Conservation (phyloP, 2,113 vertebrate species). For the Condylura cristata region DNA sequence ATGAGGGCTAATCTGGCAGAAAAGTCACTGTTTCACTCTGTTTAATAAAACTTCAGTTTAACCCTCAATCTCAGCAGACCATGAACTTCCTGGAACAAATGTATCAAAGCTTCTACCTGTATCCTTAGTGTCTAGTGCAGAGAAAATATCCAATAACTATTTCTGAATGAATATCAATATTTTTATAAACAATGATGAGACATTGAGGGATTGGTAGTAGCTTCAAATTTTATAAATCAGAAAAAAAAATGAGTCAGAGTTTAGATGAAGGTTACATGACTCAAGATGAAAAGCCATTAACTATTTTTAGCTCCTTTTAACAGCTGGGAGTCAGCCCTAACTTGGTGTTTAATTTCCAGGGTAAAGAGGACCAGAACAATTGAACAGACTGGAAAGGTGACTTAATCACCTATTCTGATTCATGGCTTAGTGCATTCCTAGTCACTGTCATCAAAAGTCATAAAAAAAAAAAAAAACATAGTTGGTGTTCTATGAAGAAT, state of each 20-base stretch:
- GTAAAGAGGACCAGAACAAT: conserved; percentile 23
- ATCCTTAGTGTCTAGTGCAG: neutral
- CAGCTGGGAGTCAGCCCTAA: conserved; percentile 7
- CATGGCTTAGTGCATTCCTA: neutral
- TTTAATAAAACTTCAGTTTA: neutral
- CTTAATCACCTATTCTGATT: neutral
- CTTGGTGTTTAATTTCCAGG: conserved; percentile 52
- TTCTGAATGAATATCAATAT: conserved; percentile 17
- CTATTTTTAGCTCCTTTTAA: conserved; percentile 65
- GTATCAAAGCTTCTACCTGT: neutral
- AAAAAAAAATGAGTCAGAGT: conserved; percentile 57
- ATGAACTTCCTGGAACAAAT: neutral
- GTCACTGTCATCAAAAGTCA: neutral
- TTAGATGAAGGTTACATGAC: conserved; percentile 16
- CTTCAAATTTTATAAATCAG: conserved; percentile 44
- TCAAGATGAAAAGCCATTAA: conserved; percentile 12
- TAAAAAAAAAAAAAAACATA: too few species aligned
- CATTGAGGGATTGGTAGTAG: neutral
- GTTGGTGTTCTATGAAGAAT: neutral
- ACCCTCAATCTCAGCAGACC: neutral
- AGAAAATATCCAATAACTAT: neutral
- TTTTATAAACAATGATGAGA: neutral
- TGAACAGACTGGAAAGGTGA: neutral
- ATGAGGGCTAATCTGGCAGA: neutral
- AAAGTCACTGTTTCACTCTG: neutral